Evolutionary conservation across 2,113 vertebrate genomes (phyloP).

Genomic region (Zosterops lateralis): DNA sequence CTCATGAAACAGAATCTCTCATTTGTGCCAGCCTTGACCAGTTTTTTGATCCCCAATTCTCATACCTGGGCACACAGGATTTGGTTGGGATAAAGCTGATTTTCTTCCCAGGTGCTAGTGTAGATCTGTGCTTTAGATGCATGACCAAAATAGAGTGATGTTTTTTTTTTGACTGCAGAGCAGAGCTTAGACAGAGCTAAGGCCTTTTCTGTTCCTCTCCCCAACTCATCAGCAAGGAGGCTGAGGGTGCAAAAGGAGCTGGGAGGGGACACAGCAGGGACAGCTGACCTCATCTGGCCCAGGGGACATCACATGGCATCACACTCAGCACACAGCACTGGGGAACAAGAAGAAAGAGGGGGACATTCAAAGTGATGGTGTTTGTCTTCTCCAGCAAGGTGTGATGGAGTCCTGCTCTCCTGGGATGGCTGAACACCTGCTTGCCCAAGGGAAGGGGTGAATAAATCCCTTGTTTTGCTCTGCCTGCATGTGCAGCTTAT

Average conservation of each 20-base stretch:
- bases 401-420: neutral
- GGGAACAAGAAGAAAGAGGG: neutral
- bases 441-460: neutral
- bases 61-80: rapidly evolving
- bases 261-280: neutral
- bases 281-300: neutral
- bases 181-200: neutral
- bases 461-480: neutral
- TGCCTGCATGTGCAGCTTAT: neutral
- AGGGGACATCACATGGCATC: rapidly evolving
- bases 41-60: neutral
- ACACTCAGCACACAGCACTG: neutral
- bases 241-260: neutral
- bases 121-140: neutral
- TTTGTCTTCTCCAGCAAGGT: neutral
- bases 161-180: neutral
- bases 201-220: neutral
- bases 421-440: neutral
- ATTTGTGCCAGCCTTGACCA: neutral
- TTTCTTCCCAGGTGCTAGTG: neutral
- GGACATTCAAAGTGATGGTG: rapidly evolving
- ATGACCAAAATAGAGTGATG: neutral
- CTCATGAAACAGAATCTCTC: neutral
- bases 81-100: neutral
- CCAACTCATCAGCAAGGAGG: neutral